These are phyloP conservation scores for Montipora capricornis DNA, from an alignment of 64 coral and sea anemone genomes.

Conservation along the genomic window DNA sequence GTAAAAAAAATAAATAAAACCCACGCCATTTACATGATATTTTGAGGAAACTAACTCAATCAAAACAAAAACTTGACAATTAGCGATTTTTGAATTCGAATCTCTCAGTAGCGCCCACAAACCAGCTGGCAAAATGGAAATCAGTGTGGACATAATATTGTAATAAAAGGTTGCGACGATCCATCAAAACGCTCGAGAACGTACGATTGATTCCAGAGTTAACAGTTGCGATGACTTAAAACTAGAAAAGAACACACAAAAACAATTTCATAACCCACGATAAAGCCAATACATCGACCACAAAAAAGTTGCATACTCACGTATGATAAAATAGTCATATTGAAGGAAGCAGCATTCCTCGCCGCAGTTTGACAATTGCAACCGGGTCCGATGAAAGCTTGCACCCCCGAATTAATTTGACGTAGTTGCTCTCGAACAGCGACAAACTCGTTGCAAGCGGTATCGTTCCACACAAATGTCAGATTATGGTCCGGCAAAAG, in stretches of 20 bases:
- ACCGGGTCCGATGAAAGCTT: constrained; percentile 92
- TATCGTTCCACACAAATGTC: constrained; percentile 87
- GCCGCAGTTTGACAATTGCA: constrained; percentile 83
- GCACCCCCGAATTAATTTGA: constrained; percentile 79
- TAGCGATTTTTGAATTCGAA: constrained; percentile 31
- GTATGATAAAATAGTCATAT: constrained; percentile 87
- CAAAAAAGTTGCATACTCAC: constrained; percentile 72
- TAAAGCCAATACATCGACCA: not conserved
- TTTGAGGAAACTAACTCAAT: not conserved
- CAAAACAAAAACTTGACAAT: constrained; percentile 35
- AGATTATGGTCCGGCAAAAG: constrained; percentile 85
- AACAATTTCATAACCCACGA: not conserved
- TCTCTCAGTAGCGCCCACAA: not conserved
- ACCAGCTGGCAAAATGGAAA: constrained; percentile 12
- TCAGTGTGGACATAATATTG: not conserved
- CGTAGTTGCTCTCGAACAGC: constrained; percentile 80
- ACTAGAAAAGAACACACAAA: not conserved
- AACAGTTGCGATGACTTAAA: not conserved
- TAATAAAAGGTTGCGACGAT: too few species aligned
- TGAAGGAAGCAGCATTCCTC: constrained; percentile 88
- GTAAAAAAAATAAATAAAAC: not conserved
- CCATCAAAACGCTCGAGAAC: too few species aligned
- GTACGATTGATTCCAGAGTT: not conserved
- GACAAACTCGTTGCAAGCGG: constrained; percentile 82
- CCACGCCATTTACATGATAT: not conserved